phyloP scores from a whole-genome alignment of 1,140 invertebrate genomes.

The Phocides pigmalion region DNA sequence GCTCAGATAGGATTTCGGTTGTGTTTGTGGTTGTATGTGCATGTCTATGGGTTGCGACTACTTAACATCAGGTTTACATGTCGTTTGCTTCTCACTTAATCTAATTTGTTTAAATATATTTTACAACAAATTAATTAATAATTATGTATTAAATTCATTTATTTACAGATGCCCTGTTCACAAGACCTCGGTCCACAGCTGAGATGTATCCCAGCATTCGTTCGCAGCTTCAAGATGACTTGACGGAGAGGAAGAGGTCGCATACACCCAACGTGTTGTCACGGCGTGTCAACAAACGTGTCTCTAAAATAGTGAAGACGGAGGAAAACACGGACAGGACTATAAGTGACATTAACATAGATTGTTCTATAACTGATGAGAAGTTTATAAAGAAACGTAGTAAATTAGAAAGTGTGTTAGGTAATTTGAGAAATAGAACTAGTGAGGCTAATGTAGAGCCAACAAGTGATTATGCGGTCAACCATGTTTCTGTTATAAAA shows the following conservation, averaged over 20 bases:
- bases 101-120: background rate
- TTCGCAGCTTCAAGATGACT: background rate
- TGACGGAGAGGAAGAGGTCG: background rate
- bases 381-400: constrained; percentile 52
- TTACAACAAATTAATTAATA: background rate
- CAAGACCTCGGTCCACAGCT: background rate
- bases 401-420: constrained; percentile 59
- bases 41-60: no score
- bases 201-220: constrained; percentile 14
- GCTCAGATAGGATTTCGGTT: no score
- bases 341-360: no score
- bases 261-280: constrained; percentile 9
- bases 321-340: constrained; percentile 16
- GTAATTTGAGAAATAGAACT: constrained; percentile 52
- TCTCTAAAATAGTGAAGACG: background rate
- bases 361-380: constrained; percentile 42
- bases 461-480: background rate
- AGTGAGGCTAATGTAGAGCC: constrained; percentile 5
- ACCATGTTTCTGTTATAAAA: constrained; percentile 8
- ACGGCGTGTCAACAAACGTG: background rate
- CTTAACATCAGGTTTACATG: no score
- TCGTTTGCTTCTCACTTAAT: no score
- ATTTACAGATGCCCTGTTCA: constrained; percentile 11
- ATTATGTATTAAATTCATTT: background rate
- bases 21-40: no score